Evolutionary conservation across 2,113 vertebrate species (phyloP), one percentile per base, ranked within the genome.

Genomic region (Vulpes vulpes): DNA sequence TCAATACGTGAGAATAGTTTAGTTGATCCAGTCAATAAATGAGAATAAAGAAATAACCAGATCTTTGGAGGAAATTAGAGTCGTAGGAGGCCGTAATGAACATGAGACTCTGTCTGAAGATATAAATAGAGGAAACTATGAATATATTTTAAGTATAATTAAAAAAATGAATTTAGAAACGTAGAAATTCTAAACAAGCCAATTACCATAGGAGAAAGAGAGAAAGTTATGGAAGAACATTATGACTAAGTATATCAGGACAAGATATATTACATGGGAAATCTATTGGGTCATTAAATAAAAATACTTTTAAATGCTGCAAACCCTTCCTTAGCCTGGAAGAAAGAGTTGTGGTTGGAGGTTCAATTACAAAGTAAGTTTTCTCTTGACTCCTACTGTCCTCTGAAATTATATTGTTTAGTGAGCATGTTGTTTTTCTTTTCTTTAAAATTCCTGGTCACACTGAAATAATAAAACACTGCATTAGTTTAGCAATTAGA

Each of bases 341-440:
- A 94, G 53, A 15, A 69, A 80, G 62, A 69, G 30, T n/a, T 86
- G 25, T 69, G n/a, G 35, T 38, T 49, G 9, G 19, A 69, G 17
- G 32, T 82, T 89, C 57, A 65, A 30, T 89, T 43, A 43, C 32
- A 73, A 82, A 89, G 32, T 20, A 71, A 53, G 23, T 23, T 88
- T 60, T 71, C 38, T 60, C 20, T 83, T 71, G 53, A 53, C 38
- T 81, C 30, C 76, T 89, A 15, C 51, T 5, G 2, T 89, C 16
- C 32, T 71, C 55, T 94, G 64, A 89, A 88, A 89, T 81, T 43
- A 43, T 43, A 43, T 81, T 94, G 30, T 32, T 71, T 89, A 89
- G 16, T 25, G 16, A 19, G 5, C 55, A 65, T 89, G 20, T n/a
- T 71, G 43, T 30, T 43, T 43, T 57, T 35, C 2, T 67, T 59